A percentile compares a stretch with the other conserved stretches of the same genome.
Evolutionary conservation across 2,797 vertebrate species (phyloP).

Genomic region (Gadopsis bispinosus): DNA sequence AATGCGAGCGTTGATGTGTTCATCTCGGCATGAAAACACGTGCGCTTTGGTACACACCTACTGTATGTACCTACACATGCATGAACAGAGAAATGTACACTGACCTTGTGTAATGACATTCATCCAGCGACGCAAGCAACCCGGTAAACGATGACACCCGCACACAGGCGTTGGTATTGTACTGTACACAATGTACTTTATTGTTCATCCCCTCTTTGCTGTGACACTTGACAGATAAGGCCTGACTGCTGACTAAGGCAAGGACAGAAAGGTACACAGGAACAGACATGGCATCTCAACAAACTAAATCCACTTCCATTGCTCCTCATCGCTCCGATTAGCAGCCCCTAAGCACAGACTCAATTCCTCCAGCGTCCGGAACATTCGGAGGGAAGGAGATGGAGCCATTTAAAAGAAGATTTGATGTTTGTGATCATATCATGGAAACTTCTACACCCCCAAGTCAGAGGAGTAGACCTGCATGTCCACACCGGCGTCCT

Average conservation of each 20-base stretch:
- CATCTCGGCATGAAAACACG: slow-evolving; percentile 2
- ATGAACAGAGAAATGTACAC: slow-evolving; percentile 4
- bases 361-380: not conserved
- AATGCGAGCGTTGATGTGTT: slow-evolving; percentile 10
- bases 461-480: slow-evolving; percentile 9
- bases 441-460: not conserved
- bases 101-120: slow-evolving; percentile 6
- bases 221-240: slow-evolving; percentile 57
- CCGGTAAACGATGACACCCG: slow-evolving; percentile 27
- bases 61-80: not conserved
- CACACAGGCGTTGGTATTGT: slow-evolving; percentile 7
- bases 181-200: slow-evolving; percentile 58
- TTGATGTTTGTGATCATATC: slow-evolving; percentile 20
- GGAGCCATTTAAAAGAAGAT: slow-evolving; percentile 21
- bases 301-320: slow-evolving; percentile 15
- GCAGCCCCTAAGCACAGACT: slow-evolving; percentile 11
- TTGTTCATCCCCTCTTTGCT: slow-evolving; percentile 44
- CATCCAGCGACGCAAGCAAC: slow-evolving; percentile 4
- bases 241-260: slow-evolving; percentile 52
- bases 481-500: not conserved
- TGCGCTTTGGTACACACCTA: slow-evolving; percentile 4
- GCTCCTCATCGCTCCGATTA: slow-evolving; percentile 7
- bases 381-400: not conserved
- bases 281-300: slow-evolving; percentile 33
- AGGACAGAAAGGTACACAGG: slow-evolving; percentile 46